Evolutionary conservation across 2,113 vertebrate genomes (phyloP).

Genomic region (Heterocephalus glaber): DNA sequence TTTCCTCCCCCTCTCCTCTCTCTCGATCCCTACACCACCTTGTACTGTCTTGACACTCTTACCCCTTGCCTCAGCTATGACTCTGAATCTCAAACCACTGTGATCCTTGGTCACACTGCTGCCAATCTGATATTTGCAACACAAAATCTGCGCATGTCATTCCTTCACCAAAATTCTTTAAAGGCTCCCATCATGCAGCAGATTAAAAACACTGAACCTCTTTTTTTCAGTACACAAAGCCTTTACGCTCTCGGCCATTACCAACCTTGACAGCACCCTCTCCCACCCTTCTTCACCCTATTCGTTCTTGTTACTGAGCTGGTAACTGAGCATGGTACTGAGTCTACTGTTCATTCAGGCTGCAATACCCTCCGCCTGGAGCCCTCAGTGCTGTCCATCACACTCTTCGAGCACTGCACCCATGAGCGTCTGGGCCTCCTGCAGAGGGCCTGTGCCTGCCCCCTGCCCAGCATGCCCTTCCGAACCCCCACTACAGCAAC

Average conservation of each 20-base stretch:
- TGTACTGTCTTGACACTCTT: neutral
- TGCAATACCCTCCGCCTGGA: neutral
- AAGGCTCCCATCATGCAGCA: neutral
- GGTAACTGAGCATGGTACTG: neutral
- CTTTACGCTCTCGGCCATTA: neutral
- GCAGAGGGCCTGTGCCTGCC: neutral
- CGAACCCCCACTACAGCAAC: neutral
- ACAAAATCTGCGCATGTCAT: neutral
- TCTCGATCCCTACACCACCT: neutral
- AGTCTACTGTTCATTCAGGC: neutral
- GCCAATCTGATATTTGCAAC: neutral
- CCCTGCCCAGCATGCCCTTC: neutral
- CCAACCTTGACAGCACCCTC: neutral
- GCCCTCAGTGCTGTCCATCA: neutral
- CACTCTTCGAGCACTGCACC: neutral
- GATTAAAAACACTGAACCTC: conserved; percentile 6
- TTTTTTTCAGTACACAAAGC: neutral
- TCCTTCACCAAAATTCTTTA: neutral
- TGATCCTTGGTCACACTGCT: neutral
- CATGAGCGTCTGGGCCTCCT: neutral
- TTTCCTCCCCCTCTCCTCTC: neutral
- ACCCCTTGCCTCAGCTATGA: neutral
- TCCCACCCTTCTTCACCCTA: neutral
- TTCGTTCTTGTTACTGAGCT: neutral
- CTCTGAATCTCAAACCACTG: neutral